Evolutionary conservation across 2,888 invertebrate species (phyloP), one percentile per base, ranked within the genome.

Genomic region (Aphodius sticticus): DNA sequence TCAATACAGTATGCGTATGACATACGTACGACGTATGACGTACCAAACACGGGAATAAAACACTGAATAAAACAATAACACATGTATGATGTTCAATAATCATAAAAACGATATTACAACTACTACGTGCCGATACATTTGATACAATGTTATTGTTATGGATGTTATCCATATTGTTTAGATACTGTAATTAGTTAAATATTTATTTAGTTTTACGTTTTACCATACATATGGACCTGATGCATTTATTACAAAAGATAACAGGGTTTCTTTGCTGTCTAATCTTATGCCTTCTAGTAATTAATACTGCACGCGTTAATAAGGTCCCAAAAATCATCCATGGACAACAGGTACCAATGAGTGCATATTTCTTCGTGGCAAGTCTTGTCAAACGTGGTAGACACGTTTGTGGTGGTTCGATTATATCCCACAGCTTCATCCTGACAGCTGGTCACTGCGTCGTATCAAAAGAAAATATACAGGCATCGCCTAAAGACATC

Each of bases 351-450:
- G 71, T 71, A 14, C 12, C 16, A n/a, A 12, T 71, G 6, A 16
- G n/a, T 14, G 26, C 12, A 5, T 16, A 26, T 15, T 16, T 26
- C 12, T 71, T 71, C 35, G n/a, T 71, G n/a, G 71, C 71, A 15
- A 71, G 71, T 35, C 2, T 71, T 16, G 15, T 71, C 16, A 16
- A 16, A 12, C 16, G 37, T 7, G 36, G 37, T 26, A 36, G 1
- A 74, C 74, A 74, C 74, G 26, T 26, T 36, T 74, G 74, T 74
- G 74, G 74, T 35, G 74, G 74, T 36, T 74, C 74, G 12, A 16
- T 71, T 26, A 16, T 71, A 4, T 26, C 26, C 71, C n/a, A n/a
- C 15, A 36, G 35, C 2, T 36, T 74, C 37, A 74, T 74, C 37
- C 37, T 74, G n/a, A 74, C 74, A 6, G 74, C 74, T 9, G 74